Conservation (phyloP, 1,140 invertebrate genomes). For the Megathymus violae region DNA sequence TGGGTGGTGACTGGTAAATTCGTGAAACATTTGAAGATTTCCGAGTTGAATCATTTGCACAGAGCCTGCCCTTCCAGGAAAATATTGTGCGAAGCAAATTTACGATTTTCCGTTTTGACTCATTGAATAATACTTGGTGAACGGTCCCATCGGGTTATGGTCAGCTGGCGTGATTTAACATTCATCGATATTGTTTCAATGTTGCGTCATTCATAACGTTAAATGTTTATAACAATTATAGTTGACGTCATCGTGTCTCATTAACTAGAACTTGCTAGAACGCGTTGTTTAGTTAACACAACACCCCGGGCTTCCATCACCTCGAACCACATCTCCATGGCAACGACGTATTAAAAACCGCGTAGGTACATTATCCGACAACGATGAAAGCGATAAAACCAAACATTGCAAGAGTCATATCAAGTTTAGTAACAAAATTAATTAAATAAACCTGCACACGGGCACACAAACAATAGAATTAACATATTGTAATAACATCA, state of each 20-base stretch:
- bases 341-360: too few relatives aligned
- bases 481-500: too few relatives aligned
- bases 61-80: slow-evolving; percentile 10
- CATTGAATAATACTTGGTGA: slow-evolving; percentile 19
- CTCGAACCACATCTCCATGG: too few relatives aligned
- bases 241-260: neutral
- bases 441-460: too few relatives aligned
- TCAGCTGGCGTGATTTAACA: neutral
- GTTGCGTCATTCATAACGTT: neutral
- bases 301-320: too few relatives aligned
- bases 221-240: neutral
- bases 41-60: neutral
- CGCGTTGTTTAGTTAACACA: neutral
- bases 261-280: neutral
- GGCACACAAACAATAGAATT: too few relatives aligned
- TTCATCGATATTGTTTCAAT: slow-evolving; percentile 1
- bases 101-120: slow-evolving; percentile 34
- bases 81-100: slow-evolving; percentile 23
- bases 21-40: neutral
- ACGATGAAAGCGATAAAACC: too few relatives aligned
- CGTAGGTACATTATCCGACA: too few relatives aligned
- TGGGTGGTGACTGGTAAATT: too few relatives aligned
- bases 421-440: too few relatives aligned
- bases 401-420: too few relatives aligned
- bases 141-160: too few relatives aligned